These are phyloP conservation scores for Manis javanica DNA, from an alignment of 2,797 vertebrate genomes.

Conservation along the genomic window DNA sequence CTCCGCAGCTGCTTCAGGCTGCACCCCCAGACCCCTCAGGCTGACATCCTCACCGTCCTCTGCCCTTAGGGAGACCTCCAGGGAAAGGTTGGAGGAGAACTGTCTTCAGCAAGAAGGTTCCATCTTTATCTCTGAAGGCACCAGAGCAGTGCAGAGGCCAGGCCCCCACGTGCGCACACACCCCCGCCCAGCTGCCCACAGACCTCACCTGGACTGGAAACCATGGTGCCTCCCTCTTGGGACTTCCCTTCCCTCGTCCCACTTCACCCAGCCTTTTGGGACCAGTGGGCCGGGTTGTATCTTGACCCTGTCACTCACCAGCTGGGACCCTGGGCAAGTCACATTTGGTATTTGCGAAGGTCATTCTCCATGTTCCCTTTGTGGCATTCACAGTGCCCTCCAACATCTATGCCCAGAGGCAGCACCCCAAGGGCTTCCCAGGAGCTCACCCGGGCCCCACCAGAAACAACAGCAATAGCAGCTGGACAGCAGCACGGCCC, in stretches of 20 bases:
- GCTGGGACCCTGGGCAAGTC: neutral
- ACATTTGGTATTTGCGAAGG: rapidly evolving
- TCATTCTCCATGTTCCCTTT: neutral
- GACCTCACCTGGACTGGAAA: neutral
- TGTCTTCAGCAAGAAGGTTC: slow-evolving; percentile 30
- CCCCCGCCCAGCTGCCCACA: neutral
- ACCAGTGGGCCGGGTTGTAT: neutral
- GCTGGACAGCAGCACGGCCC: no score
- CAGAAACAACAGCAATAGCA: neutral
- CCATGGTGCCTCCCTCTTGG: rapidly evolving
- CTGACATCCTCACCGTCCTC: slow-evolving; percentile 64
- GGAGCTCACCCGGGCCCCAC: neutral
- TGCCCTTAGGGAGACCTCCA: slow-evolving; percentile 67
- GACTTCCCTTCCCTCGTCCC: neutral
- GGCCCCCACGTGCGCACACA: rapidly evolving
- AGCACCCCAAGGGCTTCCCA: neutral
- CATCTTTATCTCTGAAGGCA: slow-evolving; percentile 55
- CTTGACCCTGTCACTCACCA: neutral
- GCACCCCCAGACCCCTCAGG: slow-evolving; percentile 63
- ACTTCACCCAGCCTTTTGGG: neutral
- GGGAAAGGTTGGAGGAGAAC: slow-evolving; percentile 44
- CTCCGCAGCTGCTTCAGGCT: slow-evolving; percentile 50
- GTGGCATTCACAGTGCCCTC: neutral
- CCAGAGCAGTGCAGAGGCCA: neutral
- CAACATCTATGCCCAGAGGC: neutral